Percentiles rank a stretch among this genome's conserved stretches.
These are phyloP conservation scores for Oreotrochilus melanogaster DNA, from an alignment of 2,113 vertebrate species.

Conservation along the genomic window DNA sequence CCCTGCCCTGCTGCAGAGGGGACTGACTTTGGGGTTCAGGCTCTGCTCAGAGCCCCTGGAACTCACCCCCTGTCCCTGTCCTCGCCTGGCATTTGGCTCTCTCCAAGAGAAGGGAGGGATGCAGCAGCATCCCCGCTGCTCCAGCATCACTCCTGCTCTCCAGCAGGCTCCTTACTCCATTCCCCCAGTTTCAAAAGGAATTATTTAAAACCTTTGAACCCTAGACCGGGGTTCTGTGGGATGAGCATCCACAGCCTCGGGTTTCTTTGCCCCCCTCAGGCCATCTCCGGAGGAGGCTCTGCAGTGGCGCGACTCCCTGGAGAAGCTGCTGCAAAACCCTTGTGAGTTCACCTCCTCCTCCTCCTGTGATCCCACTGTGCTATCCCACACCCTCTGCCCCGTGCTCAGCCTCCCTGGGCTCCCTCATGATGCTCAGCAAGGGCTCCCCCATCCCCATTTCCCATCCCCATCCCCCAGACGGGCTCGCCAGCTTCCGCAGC, in stretches of 20 bases:
- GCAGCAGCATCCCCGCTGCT: neutral
- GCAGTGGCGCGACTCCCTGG: constrained; percentile 92
- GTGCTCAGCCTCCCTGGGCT: neutral
- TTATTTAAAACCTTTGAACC: neutral
- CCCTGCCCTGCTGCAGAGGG: neutral
- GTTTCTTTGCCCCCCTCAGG: constrained; percentile 69
- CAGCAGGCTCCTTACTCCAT: no score
- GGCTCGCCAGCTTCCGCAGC: constrained; percentile 86
- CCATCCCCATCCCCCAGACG: constrained; percentile 75
- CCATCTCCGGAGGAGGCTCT: constrained; percentile 84
- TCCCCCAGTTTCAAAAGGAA: no score
- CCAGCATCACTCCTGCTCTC: accelerated
- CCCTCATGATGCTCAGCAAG: neutral
- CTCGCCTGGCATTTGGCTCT: neutral
- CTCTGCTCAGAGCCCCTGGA: neutral
- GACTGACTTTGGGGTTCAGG: accelerated
- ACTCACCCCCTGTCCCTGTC: neutral
- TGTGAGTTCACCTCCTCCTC: constrained; percentile 80
- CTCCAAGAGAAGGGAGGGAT: no score
- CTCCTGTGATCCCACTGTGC: accelerated
- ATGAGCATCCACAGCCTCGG: neutral
- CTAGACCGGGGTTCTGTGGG: accelerated
- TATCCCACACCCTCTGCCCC: accelerated
- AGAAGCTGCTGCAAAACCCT: constrained; percentile 88
- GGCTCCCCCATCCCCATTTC: neutral